Evolutionary conservation across 2,113 vertebrate species (phyloP), one percentile per base, ranked within the genome.

Genomic region (Passer domesticus): DNA sequence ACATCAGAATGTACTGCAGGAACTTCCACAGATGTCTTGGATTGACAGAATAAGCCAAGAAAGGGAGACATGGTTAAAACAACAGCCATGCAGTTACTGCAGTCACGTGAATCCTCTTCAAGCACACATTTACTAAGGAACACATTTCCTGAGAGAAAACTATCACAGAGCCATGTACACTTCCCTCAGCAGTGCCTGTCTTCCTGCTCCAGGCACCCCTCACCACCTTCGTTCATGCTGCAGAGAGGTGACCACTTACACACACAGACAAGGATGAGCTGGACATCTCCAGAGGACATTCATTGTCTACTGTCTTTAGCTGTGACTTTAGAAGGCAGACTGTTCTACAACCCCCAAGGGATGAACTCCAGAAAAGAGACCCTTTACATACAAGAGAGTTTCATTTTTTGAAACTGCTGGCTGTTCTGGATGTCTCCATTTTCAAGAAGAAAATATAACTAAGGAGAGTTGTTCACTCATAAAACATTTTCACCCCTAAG

Each of bases 161-260:
- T 2, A 3, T 37, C 1, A 1, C 41, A 79, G 20, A 87, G 21
- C 9, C 2, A 1, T 7, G 14, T 24, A 35, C 5, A 15, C 15
- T 4, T 75, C 37, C 23, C 12, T 56, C 25, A 47, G 66, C 44
- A 94, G 50, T 2, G 2, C 15, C 46, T 67, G 20, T 27, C 44
- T 79, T 62, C 41, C 63, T 5, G 2, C 30, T 62, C 56, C 56
- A 74, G 27, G n/a, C 10, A 33, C 8, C 31, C 47, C 43, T 74
- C 56, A 30, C 30, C 35, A 33, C 22, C 35, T 72, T 28, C 0
- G 0, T 87, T 78, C 59, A 59, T 35, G 68, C 14, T 35, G 56
- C 39, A 68, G 77, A 77, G n/a, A 33, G 6, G 43, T 2, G 8
- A 86, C 30, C 44, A 69, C 31, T 33, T 7, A 9, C 1, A 1